Evolutionary conservation across 2,797 vertebrate genomes (phyloP).

Genomic region (Coreius guichenoti): DNA sequence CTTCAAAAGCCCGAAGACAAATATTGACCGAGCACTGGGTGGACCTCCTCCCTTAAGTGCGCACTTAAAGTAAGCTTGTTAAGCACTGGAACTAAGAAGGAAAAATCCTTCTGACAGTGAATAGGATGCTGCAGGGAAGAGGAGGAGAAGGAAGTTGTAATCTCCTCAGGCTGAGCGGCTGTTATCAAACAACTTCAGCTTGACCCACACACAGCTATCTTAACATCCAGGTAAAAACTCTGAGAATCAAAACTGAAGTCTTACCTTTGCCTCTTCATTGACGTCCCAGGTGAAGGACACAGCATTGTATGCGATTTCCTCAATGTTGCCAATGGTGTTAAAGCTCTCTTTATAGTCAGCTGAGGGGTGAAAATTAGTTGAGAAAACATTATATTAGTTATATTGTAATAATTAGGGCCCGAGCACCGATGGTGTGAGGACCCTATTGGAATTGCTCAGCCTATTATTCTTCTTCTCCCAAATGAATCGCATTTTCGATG

Average conservation of each 20-base stretch:
- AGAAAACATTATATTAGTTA: conserved; percentile 53
- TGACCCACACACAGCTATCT: background rate
- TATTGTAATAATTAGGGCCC: too few relatives aligned
- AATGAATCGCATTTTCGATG: too few relatives aligned
- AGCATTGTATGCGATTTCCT: conserved; percentile 97
- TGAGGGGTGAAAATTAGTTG: conserved; percentile 58
- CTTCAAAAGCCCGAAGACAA: conserved; percentile 42
- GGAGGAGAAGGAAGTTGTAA: conserved; percentile 6
- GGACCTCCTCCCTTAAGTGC: conserved; percentile 35
- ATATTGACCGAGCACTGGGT: conserved; percentile 54
- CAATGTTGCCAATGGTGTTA: conserved; percentile 97
- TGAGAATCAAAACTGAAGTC: background rate
- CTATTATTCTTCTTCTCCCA: too few relatives aligned
- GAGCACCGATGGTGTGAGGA: too few relatives aligned
- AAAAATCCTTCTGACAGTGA: conserved; percentile 23
- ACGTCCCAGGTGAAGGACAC: conserved; percentile 99
- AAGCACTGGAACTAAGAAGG: conserved; percentile 28
- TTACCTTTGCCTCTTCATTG: conserved; percentile 97
- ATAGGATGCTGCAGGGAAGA: conserved; percentile 26
- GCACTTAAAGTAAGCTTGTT: conserved; percentile 47
- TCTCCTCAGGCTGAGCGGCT: background rate
- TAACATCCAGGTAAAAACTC: too few relatives aligned
- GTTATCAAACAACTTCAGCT: background rate
- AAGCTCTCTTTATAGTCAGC: conserved; percentile 99
- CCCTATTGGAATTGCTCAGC: too few relatives aligned